Evolutionary conservation across 2,113 vertebrate genomes (phyloP).

Genomic region (Murina feae): DNA sequence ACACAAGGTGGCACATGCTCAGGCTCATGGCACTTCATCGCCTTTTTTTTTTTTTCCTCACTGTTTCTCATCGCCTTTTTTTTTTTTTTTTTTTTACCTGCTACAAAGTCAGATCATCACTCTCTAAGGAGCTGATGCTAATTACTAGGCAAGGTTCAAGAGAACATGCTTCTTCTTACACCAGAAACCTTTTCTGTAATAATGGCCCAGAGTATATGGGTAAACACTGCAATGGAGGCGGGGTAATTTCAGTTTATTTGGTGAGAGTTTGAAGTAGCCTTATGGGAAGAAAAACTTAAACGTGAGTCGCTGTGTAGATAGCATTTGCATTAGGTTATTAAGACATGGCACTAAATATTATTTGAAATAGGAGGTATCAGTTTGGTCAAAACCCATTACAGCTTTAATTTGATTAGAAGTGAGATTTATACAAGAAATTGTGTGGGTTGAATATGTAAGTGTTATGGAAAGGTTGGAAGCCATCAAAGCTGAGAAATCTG

Average conservation of each 20-base stretch:
- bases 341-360: not conserved
- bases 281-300: constrained; percentile 53
- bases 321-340: not conserved
- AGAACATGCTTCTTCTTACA: constrained; percentile 60
- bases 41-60: too few relatives aligned
- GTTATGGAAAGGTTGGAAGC: not conserved
- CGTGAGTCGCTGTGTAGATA: not conserved
- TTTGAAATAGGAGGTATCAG: constrained; percentile 13
- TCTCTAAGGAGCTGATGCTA: constrained; percentile 47
- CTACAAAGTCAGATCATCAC: constrained; percentile 48
- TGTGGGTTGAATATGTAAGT: not conserved
- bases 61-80: constrained; percentile 66
- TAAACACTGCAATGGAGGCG: constrained; percentile 37
- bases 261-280: constrained; percentile 29
- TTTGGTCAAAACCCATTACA: constrained; percentile 18
- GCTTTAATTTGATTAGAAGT: constrained; percentile 30
- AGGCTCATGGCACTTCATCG: not conserved
- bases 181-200: constrained; percentile 41
- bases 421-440: not conserved
- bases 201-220: constrained; percentile 30
- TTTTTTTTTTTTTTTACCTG: constrained; percentile 60
- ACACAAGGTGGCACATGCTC: not conserved
- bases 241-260: constrained; percentile 29
- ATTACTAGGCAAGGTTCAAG: constrained; percentile 66
- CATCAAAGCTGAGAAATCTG: not conserved